phyloP scores from a whole-genome alignment of 2,888 invertebrate genomes.

The Argynnis bischoffii region DNA sequence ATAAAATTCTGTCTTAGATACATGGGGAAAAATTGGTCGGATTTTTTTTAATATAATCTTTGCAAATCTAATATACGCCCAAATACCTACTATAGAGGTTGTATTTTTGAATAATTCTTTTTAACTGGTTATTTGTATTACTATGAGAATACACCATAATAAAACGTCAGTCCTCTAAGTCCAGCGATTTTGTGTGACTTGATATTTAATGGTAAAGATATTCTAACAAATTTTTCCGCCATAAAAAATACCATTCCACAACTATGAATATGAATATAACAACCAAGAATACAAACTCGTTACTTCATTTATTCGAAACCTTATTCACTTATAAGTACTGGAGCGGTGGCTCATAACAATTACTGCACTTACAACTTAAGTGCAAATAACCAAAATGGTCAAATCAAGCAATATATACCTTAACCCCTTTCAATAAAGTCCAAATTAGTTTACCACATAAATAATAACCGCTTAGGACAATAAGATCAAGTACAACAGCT shows the following conservation, averaged over 20 bases:
- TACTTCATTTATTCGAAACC: constrained; percentile 12
- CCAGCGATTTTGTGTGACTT: too few relatives aligned
- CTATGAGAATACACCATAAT: too few relatives aligned
- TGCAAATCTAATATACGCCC: too few relatives aligned
- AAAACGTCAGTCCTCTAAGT: too few relatives aligned
- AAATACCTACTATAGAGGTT: too few relatives aligned
- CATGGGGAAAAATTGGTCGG: too few relatives aligned
- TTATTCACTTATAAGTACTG: constrained; percentile 26
- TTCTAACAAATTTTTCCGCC: too few relatives aligned
- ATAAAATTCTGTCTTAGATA: too few relatives aligned
- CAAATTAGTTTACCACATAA: background rate
- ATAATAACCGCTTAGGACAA: constrained; percentile 38
- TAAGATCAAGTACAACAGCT: constrained; percentile 34
- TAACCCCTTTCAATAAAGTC: constrained; percentile 4
- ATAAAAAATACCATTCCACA: background rate
- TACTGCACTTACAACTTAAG: constrained; percentile 30
- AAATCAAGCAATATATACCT: constrained; percentile 15
- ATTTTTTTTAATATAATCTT: too few relatives aligned
- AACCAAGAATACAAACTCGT: constrained; percentile 5
- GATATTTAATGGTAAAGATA: too few relatives aligned
- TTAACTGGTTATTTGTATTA: too few relatives aligned
- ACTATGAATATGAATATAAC: constrained; percentile 8
- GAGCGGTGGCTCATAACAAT: constrained; percentile 36
- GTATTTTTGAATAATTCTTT: too few relatives aligned
- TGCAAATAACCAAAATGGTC: constrained; percentile 22